Conservation (phyloP, 2,113 vertebrate species). For the Gymnogyps californianus region DNA sequence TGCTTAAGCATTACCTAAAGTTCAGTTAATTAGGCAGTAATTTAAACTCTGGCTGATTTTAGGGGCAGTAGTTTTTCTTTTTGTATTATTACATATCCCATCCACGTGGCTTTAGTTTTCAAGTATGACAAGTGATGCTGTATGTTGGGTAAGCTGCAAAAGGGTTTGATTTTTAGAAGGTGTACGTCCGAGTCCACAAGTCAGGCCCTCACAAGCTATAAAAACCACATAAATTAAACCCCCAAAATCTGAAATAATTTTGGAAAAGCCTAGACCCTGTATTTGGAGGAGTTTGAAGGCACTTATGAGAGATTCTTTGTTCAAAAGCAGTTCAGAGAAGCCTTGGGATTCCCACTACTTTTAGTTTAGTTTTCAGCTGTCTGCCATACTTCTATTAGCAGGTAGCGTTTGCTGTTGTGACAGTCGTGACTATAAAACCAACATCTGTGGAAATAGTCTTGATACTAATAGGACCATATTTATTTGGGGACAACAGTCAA, state of each 20-base stretch:
- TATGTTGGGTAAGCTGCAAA: not conserved
- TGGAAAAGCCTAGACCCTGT: not conserved
- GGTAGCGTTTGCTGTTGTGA: not conserved
- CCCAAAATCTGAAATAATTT: not conserved
- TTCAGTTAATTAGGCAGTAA: not conserved
- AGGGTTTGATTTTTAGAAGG: not conserved
- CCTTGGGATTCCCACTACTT: not conserved
- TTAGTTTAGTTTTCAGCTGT: not conserved
- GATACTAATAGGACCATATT: not conserved
- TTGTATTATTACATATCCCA: not conserved
- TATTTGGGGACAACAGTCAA: not conserved
- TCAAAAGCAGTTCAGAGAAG: not conserved
- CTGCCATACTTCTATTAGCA: not conserved
- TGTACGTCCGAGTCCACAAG: accelerated
- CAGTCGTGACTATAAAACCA: not conserved
- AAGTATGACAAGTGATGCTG: not conserved
- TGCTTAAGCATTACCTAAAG: not conserved
- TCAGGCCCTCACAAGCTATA: not conserved
- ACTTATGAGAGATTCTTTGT: not conserved
- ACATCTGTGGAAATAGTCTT: not conserved
- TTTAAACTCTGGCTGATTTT: not conserved
- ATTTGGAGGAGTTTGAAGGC: not conserved
- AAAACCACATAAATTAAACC: not conserved
- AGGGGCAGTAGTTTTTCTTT: not conserved
- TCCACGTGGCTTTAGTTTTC: not conserved